These are phyloP conservation scores for Rhabdornis inornatus DNA, from an alignment of 2,113 vertebrate genomes.

Conservation along the genomic window DNA sequence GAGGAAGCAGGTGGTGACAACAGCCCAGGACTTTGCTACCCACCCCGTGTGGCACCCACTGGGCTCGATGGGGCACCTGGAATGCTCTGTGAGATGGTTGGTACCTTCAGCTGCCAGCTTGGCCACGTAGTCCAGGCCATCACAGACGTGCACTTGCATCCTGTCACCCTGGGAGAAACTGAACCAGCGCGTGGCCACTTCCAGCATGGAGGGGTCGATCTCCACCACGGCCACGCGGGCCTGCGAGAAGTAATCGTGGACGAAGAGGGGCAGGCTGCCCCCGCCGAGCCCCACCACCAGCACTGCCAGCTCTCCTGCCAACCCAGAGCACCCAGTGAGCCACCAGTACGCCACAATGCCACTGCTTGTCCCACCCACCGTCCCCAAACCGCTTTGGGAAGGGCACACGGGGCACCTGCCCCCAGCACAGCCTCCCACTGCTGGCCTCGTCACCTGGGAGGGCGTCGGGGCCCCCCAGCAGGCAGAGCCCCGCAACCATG, in stretches of 20 bases:
- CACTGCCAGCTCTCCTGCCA: conserved; percentile 77
- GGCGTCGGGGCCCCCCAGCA: conserved; percentile 70
- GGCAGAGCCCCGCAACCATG: conserved; percentile 87
- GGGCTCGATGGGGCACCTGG: rapidly evolving
- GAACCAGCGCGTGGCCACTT: conserved; percentile 88
- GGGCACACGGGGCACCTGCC: not conserved
- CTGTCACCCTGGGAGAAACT: conserved; percentile 82
- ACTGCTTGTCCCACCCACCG: rapidly evolving
- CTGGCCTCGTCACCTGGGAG: conserved; percentile 62
- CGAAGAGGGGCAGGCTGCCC: conserved; percentile 90
- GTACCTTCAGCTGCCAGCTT: conserved; percentile 81
- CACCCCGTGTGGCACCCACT: not conserved
- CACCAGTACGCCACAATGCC: rapidly evolving
- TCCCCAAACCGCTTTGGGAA: not conserved
- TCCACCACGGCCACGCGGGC: conserved; percentile 83
- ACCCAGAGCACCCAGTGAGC: not conserved
- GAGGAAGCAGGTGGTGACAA: not conserved
- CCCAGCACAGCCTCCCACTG: not conserved
- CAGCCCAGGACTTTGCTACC: not conserved
- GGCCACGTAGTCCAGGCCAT: conserved; percentile 85
- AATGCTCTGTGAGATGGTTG: rapidly evolving
- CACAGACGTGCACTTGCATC: conserved; percentile 83
- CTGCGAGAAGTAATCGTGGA: conserved; percentile 84
- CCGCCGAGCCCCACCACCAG: conserved; percentile 92
- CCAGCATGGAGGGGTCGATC: conserved; percentile 85